A percentile compares a stretch with the other conserved stretches of the same genome.
Evolutionary conservation across 1,140 invertebrate species (phyloP).

Genomic region (Euwallacea similis): DNA sequence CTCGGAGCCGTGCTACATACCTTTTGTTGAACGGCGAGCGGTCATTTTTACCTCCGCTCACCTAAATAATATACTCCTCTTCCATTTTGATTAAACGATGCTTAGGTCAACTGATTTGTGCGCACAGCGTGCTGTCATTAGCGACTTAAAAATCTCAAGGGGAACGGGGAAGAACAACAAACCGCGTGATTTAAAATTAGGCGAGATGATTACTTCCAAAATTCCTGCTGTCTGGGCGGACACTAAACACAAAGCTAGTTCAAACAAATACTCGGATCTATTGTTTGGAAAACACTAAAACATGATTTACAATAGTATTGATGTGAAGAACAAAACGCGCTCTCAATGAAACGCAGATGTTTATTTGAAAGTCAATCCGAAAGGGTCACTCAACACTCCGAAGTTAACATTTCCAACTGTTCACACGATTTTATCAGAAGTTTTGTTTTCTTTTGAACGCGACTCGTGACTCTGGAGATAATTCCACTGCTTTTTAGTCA

Average conservation of each 20-base stretch:
- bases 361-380: slow-evolving; percentile 45
- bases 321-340: slow-evolving; percentile 13
- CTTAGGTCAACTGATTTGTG: slow-evolving; percentile 42
- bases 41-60: slow-evolving; percentile 47
- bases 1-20: slow-evolving; percentile 45
- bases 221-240: slow-evolving; percentile 11
- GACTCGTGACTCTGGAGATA: too few species aligned
- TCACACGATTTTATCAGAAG: slow-evolving; percentile 44
- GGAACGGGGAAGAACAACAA: too few species aligned
- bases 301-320: slow-evolving; percentile 25
- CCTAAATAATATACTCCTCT: slow-evolving; percentile 44
- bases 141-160: too few species aligned
- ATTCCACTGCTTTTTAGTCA: too few species aligned
- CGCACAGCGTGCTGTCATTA: slow-evolving; percentile 33
- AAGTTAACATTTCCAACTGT: slow-evolving; percentile 47
- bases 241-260: slow-evolving; percentile 20
- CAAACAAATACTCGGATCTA: slow-evolving; percentile 25
- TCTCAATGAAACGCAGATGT: slow-evolving; percentile 43
- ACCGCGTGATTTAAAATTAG: neutral
- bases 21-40: slow-evolving; percentile 46
- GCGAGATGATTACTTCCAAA: slow-evolving; percentile 2
- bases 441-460: slow-evolving; percentile 38
- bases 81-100: slow-evolving; percentile 44
- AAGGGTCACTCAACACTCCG: slow-evolving; percentile 44
- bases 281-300: slow-evolving; percentile 32